Percentiles rank a stretch among this genome's conserved stretches.
Evolutionary conservation across 2,888 invertebrate genomes (phyloP).

Genomic region (Hetaerina titia): DNA sequence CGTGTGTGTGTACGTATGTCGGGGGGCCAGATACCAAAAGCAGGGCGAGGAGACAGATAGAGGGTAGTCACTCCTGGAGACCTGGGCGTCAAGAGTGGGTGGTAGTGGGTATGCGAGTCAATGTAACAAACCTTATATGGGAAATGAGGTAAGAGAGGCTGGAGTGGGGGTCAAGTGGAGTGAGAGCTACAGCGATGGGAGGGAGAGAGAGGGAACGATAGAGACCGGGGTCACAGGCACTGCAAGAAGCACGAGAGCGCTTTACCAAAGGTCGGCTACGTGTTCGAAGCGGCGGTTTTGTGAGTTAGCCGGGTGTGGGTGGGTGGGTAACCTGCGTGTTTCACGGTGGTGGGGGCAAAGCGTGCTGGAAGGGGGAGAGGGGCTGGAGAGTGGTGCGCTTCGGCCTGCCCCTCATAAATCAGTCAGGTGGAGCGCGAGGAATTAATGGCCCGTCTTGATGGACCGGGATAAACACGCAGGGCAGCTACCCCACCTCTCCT

Average conservation of each 20-base stretch:
- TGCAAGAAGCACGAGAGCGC: not conserved
- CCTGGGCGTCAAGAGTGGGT: too few relatives aligned
- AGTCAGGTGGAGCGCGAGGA: conserved; percentile 59
- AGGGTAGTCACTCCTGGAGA: too few relatives aligned
- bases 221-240: not conserved
- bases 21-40: too few relatives aligned
- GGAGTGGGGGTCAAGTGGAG: too few relatives aligned
- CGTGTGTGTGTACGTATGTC: too few relatives aligned
- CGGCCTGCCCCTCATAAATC: conserved; percentile 52
- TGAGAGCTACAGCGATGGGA: too few relatives aligned
- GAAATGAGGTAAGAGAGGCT: too few relatives aligned
- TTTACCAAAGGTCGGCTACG: not conserved
- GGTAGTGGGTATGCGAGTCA: too few relatives aligned
- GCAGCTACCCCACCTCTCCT: not conserved
- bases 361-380: not conserved
- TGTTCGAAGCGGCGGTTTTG: conserved; percentile 34
- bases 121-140: too few relatives aligned
- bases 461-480: conserved; percentile 63
- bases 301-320: not conserved
- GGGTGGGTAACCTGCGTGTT: conserved; percentile 41
- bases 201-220: not conserved
- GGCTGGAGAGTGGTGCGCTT: not conserved
- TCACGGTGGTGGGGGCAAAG: not conserved
- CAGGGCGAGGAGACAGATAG: too few relatives aligned
- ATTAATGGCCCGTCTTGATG: conserved; percentile 63